Evolutionary conservation across 2,797 vertebrate species (phyloP).

Genomic region (Myripristis murdjan): DNA sequence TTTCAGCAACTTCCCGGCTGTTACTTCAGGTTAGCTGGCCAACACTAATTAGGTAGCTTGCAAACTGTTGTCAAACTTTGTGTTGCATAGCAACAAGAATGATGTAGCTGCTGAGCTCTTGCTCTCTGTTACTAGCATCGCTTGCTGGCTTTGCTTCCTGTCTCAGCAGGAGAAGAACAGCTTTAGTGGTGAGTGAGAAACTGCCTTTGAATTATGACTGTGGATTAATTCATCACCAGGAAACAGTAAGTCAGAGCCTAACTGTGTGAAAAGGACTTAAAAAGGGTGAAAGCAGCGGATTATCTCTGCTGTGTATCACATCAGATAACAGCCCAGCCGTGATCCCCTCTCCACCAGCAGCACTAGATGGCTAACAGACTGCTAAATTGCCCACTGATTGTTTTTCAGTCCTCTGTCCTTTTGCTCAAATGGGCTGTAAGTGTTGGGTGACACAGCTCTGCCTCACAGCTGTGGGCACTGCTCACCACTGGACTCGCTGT

Average conservation of each 20-base stretch:
- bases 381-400: conserved; percentile 50
- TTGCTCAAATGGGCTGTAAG: conserved; percentile 40
- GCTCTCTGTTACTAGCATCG: conserved; percentile 22
- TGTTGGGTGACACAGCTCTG: conserved; percentile 36
- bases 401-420: conserved; percentile 34
- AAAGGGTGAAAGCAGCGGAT: conserved; percentile 18
- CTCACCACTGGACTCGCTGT: conserved; percentile 1
- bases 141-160: conserved; percentile 24
- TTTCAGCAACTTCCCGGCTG: too few species aligned
- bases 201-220: conserved; percentile 1
- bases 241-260: conserved; percentile 2
- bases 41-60: too few species aligned
- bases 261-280: conserved; percentile 4
- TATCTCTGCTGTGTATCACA: conserved; percentile 14
- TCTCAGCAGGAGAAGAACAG: neutral
- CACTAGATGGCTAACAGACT: conserved; percentile 23
- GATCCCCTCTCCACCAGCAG: conserved; percentile 25
- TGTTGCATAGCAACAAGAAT: too few species aligned
- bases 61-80: too few species aligned
- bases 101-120: conserved; percentile 29
- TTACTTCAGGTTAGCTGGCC: too few species aligned
- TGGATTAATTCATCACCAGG: too few species aligned
- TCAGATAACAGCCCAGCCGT: conserved; percentile 25
- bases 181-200: conserved; percentile 11
- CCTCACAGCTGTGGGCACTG: conserved; percentile 43